Evolutionary conservation across 2,797 vertebrate species (phyloP), one percentile per base, ranked within the genome.

Genomic region (Xenops minutus): DNA sequence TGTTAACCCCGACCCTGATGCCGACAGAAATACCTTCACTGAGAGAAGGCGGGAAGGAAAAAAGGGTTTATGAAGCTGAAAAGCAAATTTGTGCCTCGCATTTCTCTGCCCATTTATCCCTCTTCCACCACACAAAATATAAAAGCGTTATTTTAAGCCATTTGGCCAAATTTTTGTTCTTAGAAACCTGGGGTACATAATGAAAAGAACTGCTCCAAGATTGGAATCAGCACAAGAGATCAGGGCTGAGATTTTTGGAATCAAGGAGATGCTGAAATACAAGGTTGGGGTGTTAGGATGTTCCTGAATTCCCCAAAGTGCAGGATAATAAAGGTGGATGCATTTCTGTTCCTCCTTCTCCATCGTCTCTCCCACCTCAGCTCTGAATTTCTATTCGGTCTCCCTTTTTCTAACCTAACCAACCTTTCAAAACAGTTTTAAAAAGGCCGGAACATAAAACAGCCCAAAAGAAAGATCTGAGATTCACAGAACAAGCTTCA

Each of bases 251-350:
- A 39, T 32, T 80, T 95, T n/a, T 7, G 2, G 12, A 48, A 41
- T 7, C 16, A n/a, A 18, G 3, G 9, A 64, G 39, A 20, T 1
- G 1, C 36, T 24, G 16, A 83, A 93, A 85, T 36, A 30, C 24
- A 8, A 8, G 8, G 6, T 10, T 67, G 19, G 4, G 10, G 20
- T 0, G 0, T 46, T 29, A 62, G 14, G 24, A 61, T 20, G 14
- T 41, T 37, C 29, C 32, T 1, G 22, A 67, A 4, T n/a, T 41
- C 9, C 30, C 37, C 17, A 0, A 36, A 85, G 68, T 54, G 0
- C 5, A 0, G 2, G 6, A 10, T 43, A 44, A 69, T 22, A 67
- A 68, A 75, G 19, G 19, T 2, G 5, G 9, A 18, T 26, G 3
- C 4, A 2, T 77, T 95, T 51, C 4, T 63, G 74, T 59, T 55